These are phyloP conservation scores for Ochropleura plecta DNA, from an alignment of 2,888 invertebrate species.

Conservation along the genomic window DNA sequence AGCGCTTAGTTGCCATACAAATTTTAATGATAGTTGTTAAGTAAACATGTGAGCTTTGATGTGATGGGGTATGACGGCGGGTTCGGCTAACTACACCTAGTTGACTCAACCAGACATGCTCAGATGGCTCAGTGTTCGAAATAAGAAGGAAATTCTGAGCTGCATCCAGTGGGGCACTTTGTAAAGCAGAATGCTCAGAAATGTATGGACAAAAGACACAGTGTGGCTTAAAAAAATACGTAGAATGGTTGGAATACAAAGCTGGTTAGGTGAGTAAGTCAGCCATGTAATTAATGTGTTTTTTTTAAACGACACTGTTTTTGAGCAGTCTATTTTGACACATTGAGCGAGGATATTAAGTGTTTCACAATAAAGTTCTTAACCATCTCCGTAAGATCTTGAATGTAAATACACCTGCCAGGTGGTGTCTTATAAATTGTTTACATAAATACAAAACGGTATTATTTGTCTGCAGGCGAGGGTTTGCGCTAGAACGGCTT, in stretches of 20 bases:
- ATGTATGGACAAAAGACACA: neutral
- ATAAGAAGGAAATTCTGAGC: slow-evolving; percentile 31
- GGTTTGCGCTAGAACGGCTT: slow-evolving; percentile 76
- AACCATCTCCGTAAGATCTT: slow-evolving; percentile 63
- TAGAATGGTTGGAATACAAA: neutral
- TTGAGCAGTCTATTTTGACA: slow-evolving; percentile 10
- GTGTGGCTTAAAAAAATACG: neutral
- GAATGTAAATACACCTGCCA: slow-evolving; percentile 80
- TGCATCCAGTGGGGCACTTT: slow-evolving; percentile 20
- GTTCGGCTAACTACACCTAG: slow-evolving; percentile 19
- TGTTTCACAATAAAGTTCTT: slow-evolving; percentile 59
- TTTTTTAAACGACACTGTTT: neutral
- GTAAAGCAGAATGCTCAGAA: neutral
- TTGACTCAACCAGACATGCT: slow-evolving; percentile 2
- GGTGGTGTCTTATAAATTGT: slow-evolving; percentile 74
- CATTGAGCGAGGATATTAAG: slow-evolving; percentile 45
- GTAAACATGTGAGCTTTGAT: slow-evolving; percentile 77
- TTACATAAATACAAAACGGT: slow-evolving; percentile 67
- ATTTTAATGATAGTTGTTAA: slow-evolving; percentile 86
- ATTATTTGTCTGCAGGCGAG: slow-evolving; percentile 67
- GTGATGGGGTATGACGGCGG: slow-evolving; percentile 68
- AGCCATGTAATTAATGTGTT: neutral
- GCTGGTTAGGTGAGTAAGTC: neutral
- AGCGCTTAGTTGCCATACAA: slow-evolving; percentile 90
- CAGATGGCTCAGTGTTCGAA: slow-evolving; percentile 33